Conservation (phyloP, 92 coral and sea anemone genomes). For the Isaurus tuberculatus region DNA sequence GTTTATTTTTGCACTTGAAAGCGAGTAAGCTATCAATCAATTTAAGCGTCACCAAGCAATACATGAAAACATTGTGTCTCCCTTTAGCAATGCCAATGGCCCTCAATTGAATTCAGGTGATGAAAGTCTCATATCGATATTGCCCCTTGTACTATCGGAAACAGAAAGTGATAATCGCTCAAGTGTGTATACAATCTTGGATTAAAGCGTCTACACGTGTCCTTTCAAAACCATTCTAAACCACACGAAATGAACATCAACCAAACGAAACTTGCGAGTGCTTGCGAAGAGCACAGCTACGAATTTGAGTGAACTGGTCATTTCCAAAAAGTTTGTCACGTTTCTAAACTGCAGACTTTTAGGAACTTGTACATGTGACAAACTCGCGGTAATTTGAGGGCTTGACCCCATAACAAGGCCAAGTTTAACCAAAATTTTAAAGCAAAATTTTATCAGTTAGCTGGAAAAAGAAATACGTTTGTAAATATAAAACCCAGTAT, state of each 20-base stretch:
- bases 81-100: not conserved
- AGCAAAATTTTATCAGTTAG: not conserved
- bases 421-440: not conserved
- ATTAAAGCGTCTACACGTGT: slow-evolving; percentile 40
- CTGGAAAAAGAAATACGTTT: not conserved
- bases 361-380: not conserved
- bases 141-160: slow-evolving; percentile 13
- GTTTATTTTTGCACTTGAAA: not conserved
- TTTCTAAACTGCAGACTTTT: not conserved
- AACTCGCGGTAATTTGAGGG: not conserved
- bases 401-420: slow-evolving; percentile 17
- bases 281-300: not conserved
- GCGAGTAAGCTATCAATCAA: not conserved
- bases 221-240: not conserved
- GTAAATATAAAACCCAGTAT: slow-evolving; percentile 9
- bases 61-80: not conserved
- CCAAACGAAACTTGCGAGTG: slow-evolving; percentile 4
- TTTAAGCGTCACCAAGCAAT: not conserved
- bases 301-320: not conserved
- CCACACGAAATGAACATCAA: slow-evolving; percentile 30
- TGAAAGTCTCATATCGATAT: not conserved
- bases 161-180: slow-evolving; percentile 23
- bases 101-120: not conserved
- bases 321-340: not conserved
- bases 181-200: slow-evolving; percentile 30